Evolutionary conservation across 2,888 invertebrate genomes (phyloP).

Genomic region (Gandaritis pyraliata): DNA sequence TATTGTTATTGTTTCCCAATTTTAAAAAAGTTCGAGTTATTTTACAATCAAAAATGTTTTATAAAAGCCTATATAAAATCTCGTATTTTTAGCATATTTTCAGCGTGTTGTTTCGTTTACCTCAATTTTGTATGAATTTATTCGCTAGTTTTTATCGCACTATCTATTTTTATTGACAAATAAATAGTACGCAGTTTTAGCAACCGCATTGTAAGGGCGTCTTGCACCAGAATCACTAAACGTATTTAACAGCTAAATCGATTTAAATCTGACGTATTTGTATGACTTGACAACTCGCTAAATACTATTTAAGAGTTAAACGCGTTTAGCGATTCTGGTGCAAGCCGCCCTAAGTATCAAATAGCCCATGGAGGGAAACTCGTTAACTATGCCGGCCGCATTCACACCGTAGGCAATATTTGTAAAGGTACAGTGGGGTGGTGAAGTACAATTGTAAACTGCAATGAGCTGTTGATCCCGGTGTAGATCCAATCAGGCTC

Average conservation of each 20-base stretch:
- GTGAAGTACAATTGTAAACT: no score
- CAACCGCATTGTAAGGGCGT: constrained; percentile 3
- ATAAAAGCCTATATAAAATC: neutral
- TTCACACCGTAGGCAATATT: constrained; percentile 3
- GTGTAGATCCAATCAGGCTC: no score
- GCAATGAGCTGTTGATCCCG: no score
- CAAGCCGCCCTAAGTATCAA: no score
- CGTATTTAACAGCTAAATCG: no score
- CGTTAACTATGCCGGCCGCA: neutral
- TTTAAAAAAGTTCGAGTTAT: constrained; percentile 1
- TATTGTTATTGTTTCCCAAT: constrained; percentile 1
- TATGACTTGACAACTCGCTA: no score
- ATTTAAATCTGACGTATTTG: no score
- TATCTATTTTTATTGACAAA: constrained; percentile 9
- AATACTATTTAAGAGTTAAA: no score
- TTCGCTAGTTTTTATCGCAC: constrained; percentile 2
- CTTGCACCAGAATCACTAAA: no score
- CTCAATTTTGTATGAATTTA: neutral
- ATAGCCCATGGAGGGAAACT: constrained; percentile 1
- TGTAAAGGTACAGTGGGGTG: neutral
- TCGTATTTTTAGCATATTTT: neutral
- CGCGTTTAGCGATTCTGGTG: no score
- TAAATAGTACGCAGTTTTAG: constrained; percentile 8
- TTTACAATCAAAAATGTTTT: constrained; percentile 4
- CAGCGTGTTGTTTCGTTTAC: neutral